Evolutionary conservation across 2,797 vertebrate species (phyloP).

Genomic region (Octomys mimax): DNA sequence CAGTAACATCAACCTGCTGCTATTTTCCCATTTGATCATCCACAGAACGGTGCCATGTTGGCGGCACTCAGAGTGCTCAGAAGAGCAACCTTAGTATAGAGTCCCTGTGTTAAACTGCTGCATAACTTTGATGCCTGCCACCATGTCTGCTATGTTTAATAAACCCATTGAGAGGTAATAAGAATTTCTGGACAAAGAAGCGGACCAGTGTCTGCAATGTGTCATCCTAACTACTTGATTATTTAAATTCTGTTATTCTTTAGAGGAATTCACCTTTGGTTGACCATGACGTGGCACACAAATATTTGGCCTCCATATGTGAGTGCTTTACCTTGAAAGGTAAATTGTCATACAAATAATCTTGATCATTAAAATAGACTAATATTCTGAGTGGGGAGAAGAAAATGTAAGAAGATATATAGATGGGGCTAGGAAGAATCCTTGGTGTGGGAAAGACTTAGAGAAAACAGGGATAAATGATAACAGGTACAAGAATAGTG

Average conservation of each 20-base stretch:
- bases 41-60: not conserved
- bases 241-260: not conserved
- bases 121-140: not conserved
- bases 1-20: not conserved
- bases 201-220: not conserved
- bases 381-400: not conserved
- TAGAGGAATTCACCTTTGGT: not conserved
- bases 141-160: not conserved
- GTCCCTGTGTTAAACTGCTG: not conserved
- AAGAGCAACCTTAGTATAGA: not conserved
- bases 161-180: not conserved
- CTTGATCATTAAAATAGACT: not conserved
- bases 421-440: not conserved
- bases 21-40: not conserved
- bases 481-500: not conserved
- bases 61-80: too few species aligned
- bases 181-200: not conserved
- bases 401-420: not conserved
- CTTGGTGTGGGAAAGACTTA: not conserved
- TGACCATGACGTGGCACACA: not conserved
- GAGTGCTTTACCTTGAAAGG: not conserved
- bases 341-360: not conserved
- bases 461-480: not conserved
- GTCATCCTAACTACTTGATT: not conserved
- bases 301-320: not conserved